phyloP scores from a whole-genome alignment of 1,140 invertebrate genomes.

The Drosophila mauritiana region DNA sequence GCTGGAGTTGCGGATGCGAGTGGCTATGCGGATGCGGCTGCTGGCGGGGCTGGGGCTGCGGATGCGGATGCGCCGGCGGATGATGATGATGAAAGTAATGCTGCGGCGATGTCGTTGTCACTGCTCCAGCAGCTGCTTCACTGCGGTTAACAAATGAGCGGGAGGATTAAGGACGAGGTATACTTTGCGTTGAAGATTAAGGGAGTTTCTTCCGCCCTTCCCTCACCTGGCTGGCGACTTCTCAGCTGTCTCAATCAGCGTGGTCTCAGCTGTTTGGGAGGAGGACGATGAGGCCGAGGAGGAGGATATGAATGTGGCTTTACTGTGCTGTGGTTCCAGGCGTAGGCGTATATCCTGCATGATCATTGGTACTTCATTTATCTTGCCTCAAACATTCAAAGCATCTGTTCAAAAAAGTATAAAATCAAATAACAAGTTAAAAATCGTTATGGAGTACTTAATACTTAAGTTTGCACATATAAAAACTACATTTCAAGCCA shows the following conservation, averaged over 20 bases:
- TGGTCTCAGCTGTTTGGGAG: slow-evolving; percentile 55
- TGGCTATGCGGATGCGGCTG: slow-evolving; percentile 34
- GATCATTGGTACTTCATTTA: slow-evolving; percentile 36
- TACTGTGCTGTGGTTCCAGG: slow-evolving; percentile 73
- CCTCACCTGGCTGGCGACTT: slow-evolving; percentile 52
- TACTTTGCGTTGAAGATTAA: slow-evolving; percentile 25
- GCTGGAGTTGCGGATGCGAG: slow-evolving; percentile 36
- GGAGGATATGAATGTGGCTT: slow-evolving; percentile 58
- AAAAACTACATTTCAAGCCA: too few species aligned
- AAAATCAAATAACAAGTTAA: background rate
- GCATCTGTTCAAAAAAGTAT: slow-evolving; percentile 35
- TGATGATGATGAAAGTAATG: slow-evolving; percentile 61
- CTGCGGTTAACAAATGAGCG: slow-evolving; percentile 43
- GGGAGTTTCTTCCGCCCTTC: background rate
- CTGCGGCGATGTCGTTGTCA: slow-evolving; percentile 52
- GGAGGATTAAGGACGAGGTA: slow-evolving; percentile 5
- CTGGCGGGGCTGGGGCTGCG: slow-evolving; percentile 33
- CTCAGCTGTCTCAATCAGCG: slow-evolving; percentile 60
- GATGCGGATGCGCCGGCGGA: slow-evolving; percentile 26
- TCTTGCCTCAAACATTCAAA: slow-evolving; percentile 22
- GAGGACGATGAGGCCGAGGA: slow-evolving; percentile 18
- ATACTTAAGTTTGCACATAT: too few species aligned
- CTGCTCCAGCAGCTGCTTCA: slow-evolving; percentile 35
- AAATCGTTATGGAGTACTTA: background rate
- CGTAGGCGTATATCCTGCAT: slow-evolving; percentile 81